These are phyloP conservation scores for Odontophorus gujanensis DNA, from an alignment of 2,113 vertebrate genomes.

Conservation along the genomic window DNA sequence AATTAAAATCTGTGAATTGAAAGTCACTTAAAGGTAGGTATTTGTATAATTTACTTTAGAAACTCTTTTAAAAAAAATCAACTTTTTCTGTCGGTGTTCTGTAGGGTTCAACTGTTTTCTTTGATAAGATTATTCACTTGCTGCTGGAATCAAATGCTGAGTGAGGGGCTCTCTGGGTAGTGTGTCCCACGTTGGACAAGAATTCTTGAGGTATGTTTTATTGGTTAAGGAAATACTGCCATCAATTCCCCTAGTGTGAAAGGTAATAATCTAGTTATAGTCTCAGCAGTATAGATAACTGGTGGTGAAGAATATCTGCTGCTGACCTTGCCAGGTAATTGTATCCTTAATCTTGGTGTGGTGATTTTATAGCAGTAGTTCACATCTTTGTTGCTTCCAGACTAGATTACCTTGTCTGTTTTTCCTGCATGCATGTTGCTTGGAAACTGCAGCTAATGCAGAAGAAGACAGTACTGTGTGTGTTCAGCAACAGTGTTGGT, in stretches of 20 bases:
- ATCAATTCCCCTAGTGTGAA: neutral
- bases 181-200: neutral
- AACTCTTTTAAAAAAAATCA: neutral
- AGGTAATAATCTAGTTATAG: neutral
- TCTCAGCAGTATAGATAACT: neutral
- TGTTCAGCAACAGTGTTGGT: neutral
- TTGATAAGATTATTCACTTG: neutral
- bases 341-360: neutral
- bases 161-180: neutral
- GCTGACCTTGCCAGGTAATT: neutral
- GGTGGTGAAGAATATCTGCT: neutral
- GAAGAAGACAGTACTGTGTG: neutral
- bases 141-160: neutral
- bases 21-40: neutral
- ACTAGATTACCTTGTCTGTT: neutral
- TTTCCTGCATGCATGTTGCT: neutral
- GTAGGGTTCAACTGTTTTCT: neutral
- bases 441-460: neutral
- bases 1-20: neutral
- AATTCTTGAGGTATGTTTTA: neutral
- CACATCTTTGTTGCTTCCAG: neutral
- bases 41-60: neutral
- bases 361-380: neutral
- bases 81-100: neutral
- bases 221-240: neutral